Percentiles rank a stretch among this genome's conserved stretches.
These are phyloP conservation scores for Grus americana DNA, from an alignment of 2,113 vertebrate genomes.

Conservation along the genomic window DNA sequence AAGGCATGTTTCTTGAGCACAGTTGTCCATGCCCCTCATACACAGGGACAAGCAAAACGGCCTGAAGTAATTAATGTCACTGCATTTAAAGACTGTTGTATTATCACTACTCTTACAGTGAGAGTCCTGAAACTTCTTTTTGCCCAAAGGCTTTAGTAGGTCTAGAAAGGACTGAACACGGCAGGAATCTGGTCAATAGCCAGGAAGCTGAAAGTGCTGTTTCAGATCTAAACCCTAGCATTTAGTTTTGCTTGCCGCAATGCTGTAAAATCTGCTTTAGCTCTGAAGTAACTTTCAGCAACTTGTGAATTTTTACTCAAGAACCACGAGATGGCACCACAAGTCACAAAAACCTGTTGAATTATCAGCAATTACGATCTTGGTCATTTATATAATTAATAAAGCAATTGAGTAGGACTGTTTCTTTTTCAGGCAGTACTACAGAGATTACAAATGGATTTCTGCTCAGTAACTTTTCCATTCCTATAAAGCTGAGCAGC, in stretches of 20 bases:
- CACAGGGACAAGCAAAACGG: not conserved
- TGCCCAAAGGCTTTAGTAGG: not conserved
- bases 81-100: not conserved
- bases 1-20: not conserved
- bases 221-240: not conserved
- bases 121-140: not conserved
- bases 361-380: not conserved
- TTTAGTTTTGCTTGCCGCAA: not conserved
- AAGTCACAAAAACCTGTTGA: not conserved
- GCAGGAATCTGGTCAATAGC: not conserved
- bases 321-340: constrained; percentile 69
- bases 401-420: not conserved
- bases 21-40: not conserved
- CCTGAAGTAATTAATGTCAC: not conserved
- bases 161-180: not conserved
- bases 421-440: not conserved
- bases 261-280: not conserved
- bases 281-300: not conserved
- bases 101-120: not conserved
- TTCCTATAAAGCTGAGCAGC: not conserved
- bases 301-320: not conserved
- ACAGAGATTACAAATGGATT: constrained; percentile 25
- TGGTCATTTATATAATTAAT: not conserved
- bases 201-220: not conserved
- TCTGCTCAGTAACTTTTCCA: not conserved